phyloP scores from a whole-genome alignment of 2,888 invertebrate genomes.

The Ormyrus pomaceus region DNA sequence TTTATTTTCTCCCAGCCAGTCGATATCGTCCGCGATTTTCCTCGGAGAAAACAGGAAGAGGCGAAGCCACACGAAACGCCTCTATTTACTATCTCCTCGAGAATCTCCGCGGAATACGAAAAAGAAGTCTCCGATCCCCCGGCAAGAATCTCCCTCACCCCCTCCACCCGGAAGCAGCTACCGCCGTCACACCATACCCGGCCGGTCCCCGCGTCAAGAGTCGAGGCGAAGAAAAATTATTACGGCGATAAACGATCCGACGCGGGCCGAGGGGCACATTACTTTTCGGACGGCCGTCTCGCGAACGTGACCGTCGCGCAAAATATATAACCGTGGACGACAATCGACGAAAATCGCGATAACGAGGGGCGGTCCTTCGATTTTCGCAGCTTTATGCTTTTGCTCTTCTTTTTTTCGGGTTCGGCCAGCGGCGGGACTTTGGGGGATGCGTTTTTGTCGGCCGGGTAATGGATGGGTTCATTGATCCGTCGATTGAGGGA shows the following conservation, averaged over 20 bases:
- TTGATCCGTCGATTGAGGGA: not conserved
- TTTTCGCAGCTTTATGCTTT: not conserved
- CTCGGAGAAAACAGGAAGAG: not conserved
- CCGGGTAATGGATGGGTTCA: not conserved
- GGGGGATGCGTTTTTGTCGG: not conserved
- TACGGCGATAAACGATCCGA: constrained; percentile 35
- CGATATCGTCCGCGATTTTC: constrained; percentile 5
- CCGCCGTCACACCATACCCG: too few species aligned
- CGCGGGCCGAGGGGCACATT: not conserved
- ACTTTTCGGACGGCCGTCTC: not conserved
- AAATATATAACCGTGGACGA: constrained; percentile 6
- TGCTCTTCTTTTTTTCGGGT: not conserved
- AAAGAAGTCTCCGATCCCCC: not conserved
- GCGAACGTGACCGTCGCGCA: not conserved
- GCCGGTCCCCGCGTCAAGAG: not conserved
- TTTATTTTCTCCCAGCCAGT: not conserved
- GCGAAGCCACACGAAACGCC: not conserved
- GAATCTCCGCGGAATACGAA: not conserved
- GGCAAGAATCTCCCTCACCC: not conserved
- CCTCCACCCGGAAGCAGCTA: not conserved
- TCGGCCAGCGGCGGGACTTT: not conserved
- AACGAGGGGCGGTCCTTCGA: not conserved
- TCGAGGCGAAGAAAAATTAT: constrained; percentile 35
- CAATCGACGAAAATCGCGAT: constrained; percentile 17
- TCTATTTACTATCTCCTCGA: constrained; percentile 3